phyloP scores from a whole-genome alignment of 2,797 vertebrate species.

The Sebastes oblongus region DNA sequence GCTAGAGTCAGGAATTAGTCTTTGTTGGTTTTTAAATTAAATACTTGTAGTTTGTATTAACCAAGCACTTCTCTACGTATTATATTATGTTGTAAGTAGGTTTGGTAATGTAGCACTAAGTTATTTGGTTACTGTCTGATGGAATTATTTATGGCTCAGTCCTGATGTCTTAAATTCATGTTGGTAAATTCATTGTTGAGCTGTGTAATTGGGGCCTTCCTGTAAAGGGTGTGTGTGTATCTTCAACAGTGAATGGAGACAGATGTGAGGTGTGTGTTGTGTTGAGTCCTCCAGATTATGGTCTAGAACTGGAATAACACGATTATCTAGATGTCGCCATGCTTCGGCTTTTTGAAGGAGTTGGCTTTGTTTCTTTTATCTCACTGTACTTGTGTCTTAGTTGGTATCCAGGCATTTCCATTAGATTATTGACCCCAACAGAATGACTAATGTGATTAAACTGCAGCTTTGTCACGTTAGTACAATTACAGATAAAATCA shows the following conservation, averaged over 20 bases:
- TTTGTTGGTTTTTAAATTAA: neutral
- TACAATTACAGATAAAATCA: neutral
- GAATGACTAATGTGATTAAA: neutral
- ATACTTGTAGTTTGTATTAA: neutral
- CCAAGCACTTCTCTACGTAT: neutral
- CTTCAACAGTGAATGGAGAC: neutral
- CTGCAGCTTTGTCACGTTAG: neutral
- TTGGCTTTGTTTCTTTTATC: neutral
- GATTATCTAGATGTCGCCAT: neutral
- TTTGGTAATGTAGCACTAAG: neutral
- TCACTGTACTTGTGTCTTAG: neutral
- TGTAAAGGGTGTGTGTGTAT: conserved; percentile 3
- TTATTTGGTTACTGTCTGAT: neutral
- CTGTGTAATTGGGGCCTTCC: neutral
- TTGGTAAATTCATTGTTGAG: neutral
- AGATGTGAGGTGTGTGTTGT: neutral
- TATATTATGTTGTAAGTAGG: neutral
- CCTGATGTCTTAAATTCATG: neutral
- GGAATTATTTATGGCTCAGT: neutral
- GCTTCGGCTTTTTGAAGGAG: neutral
- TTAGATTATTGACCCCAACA: neutral
- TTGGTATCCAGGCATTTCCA: neutral
- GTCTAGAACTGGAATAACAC: neutral
- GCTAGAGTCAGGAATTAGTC: neutral
- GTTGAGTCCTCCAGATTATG: neutral